Conservation (phyloP, 2,113 vertebrate genomes). For the Charina bottae region DNA sequence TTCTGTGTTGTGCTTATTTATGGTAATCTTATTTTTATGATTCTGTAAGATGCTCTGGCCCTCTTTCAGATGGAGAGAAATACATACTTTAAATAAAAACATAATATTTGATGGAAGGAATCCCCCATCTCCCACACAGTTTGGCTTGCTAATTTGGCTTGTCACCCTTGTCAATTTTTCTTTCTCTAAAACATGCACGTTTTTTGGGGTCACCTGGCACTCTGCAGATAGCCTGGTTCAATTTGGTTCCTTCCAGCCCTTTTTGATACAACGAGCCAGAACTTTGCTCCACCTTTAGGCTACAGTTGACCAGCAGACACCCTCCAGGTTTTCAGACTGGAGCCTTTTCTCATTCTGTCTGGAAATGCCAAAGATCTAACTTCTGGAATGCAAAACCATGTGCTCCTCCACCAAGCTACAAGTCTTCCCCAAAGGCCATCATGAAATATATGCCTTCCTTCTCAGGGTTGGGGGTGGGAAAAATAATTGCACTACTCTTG, state of each 20-base stretch:
- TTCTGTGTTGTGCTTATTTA: neutral
- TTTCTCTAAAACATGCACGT: neutral
- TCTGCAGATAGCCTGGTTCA: neutral
- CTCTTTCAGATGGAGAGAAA: neutral
- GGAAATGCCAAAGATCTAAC: neutral
- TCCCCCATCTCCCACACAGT: neutral
- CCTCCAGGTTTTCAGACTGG: neutral
- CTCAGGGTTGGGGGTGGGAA: too few species aligned
- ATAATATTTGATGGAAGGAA: neutral
- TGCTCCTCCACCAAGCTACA: neutral
- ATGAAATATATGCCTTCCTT: neutral
- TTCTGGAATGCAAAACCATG: neutral
- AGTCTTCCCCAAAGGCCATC: neutral
- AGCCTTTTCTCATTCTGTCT: neutral
- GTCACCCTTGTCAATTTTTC: too few species aligned
- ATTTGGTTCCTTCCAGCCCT: neutral
- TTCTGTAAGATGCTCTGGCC: neutral
- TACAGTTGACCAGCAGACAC: neutral
- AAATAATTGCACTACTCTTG: too few species aligned
- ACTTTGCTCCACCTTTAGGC: neutral
- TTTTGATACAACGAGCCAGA: neutral
- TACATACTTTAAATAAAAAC: neutral
- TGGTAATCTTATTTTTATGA: neutral
- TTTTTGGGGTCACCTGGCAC: neutral
- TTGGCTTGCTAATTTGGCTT: neutral